Percentiles rank a stretch among this genome's conserved stretches.
phyloP scores from a whole-genome alignment of 2,797 vertebrate species.

The Malacoraja senta region DNA sequence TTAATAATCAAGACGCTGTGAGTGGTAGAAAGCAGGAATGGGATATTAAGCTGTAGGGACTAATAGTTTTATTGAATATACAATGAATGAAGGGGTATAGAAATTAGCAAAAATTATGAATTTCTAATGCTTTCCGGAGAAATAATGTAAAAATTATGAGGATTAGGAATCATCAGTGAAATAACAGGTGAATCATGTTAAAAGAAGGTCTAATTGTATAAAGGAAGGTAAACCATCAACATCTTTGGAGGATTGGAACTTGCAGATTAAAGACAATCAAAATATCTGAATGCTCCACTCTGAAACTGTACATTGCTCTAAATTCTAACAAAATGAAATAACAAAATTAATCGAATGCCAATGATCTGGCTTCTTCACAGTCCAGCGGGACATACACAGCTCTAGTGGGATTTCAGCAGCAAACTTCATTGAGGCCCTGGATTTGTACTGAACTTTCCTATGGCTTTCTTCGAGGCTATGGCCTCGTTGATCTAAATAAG shows the following conservation, averaged over 20 bases:
- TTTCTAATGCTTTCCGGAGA: not conserved
- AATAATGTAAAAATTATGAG: not conserved
- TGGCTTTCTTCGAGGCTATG: not conserved
- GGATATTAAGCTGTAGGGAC: not conserved
- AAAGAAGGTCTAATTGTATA: not conserved
- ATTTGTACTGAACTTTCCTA: not conserved
- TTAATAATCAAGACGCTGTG: too few species aligned
- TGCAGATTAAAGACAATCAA: not conserved
- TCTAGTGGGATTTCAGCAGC: not conserved
- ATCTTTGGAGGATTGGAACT: too few species aligned
- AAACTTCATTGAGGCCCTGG: not conserved
- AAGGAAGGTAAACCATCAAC: not conserved
- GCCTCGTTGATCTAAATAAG: too few species aligned
- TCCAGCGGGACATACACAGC: not conserved
- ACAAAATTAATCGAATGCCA: not conserved
- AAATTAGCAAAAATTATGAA: not conserved
- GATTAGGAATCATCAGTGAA: not conserved
- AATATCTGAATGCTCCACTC: not conserved
- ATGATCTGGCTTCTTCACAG: not conserved
- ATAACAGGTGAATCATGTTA: not conserved
- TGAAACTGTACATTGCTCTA: not conserved
- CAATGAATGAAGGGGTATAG: not conserved
- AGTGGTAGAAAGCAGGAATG: not conserved
- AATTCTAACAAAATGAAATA: not conserved
- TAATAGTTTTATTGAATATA: not conserved